Evolutionary conservation across 2,888 invertebrate species (phyloP), one percentile per base, ranked within the genome.

Genomic region (Heliconius cydno): DNA sequence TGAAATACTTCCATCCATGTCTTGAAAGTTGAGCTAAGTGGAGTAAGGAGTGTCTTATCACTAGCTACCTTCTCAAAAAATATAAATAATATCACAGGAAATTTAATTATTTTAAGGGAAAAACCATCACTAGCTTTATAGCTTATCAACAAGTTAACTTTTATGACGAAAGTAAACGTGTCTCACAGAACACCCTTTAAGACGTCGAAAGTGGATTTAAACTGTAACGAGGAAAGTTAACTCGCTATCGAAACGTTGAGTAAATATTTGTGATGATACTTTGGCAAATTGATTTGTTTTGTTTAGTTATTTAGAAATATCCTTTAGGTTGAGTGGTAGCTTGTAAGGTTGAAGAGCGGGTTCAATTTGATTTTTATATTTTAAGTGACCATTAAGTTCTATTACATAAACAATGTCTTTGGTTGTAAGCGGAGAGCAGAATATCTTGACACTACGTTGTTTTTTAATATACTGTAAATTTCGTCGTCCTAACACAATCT

Each of bases 261-360:
- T 73, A 73, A 73, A 73, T 73, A 73, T 73, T 73, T 73, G 72
- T 73, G 22, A n/a, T n/a, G 34, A n/a, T 73, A 34, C 34, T 73
- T 73, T 34, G 57, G 57, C 34, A 60, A 57, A 73, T 73, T 34
- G 13, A 60, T 73, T 73, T 60, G 12, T 57, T 57, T 73, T 73
- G 57, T 57, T 57, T 73, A 73, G 34, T 57, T 38, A 38, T 41
- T 34, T 7, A 13, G 22, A 22, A 13, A 22, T 34, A n/a, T n/a
- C 30, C 22, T 7, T 13, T 7, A 13, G 57, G 30, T 72, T 63
- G 3, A 63, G 34, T 74, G 28, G 25, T 65, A 19, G 19, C 1
- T 57, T 52, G 19, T 52, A 15, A 15, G 4, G 19, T 22, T 52
- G 52, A 52, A 52, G 22, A 34, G 7, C 46, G 1, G 46, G 46